Evolutionary conservation across 2,113 vertebrate genomes (phyloP).

Genomic region (Tyrannus savana): DNA sequence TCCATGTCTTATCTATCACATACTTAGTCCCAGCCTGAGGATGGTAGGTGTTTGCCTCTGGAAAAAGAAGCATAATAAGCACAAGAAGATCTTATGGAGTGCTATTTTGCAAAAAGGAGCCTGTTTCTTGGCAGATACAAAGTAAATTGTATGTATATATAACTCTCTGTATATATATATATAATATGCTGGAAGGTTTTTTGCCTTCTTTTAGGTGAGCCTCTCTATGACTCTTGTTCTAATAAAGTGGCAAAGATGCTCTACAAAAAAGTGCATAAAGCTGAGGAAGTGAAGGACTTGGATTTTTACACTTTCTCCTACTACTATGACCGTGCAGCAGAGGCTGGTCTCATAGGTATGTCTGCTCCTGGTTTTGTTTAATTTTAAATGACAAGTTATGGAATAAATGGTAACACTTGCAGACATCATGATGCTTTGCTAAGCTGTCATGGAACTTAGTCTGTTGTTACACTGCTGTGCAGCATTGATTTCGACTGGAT

Average conservation of each 20-base stretch:
- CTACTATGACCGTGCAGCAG: conserved; percentile 89
- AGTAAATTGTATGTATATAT: neutral
- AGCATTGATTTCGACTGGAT: neutral
- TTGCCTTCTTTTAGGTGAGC: conserved; percentile 68
- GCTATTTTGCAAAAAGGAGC: neutral
- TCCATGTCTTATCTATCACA: neutral
- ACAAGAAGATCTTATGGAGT: neutral
- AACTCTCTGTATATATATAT: neutral
- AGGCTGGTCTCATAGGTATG: conserved; percentile 85
- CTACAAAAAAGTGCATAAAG: conserved; percentile 77
- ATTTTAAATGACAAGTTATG: neutral
- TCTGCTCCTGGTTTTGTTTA: neutral
- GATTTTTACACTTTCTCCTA: conserved; percentile 94
- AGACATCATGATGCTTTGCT: neutral
- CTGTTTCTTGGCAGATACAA: neutral
- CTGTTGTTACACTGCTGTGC: neutral
- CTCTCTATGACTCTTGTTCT: conserved; percentile 81
- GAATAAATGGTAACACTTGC: neutral
- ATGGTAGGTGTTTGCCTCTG: neutral
- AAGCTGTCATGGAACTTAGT: neutral
- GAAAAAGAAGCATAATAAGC: neutral
- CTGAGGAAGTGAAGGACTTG: conserved; percentile 74
- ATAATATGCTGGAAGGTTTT: neutral
- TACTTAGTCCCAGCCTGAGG: neutral
- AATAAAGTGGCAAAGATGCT: conserved; percentile 84